A percentile compares a stretch with the other conserved stretches of the same genome.
These are phyloP conservation scores for Microctonus hyperodae DNA, from an alignment of 2,888 invertebrate species.

Conservation along the genomic window DNA sequence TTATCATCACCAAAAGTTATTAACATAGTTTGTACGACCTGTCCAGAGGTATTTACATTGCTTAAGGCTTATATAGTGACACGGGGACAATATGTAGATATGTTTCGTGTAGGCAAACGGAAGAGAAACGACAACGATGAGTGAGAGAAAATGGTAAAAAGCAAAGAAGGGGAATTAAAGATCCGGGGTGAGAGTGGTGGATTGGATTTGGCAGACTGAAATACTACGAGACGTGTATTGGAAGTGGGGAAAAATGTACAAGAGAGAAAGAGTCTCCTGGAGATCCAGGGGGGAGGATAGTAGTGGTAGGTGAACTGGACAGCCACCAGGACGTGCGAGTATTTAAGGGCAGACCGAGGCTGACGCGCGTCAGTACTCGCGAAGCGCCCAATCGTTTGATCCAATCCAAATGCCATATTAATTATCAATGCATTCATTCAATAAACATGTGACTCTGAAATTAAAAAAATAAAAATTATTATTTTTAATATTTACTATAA, in stretches of 20 bases:
- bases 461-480: too few relatives aligned
- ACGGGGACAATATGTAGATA: not conserved
- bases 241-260: slow-evolving; percentile 22
- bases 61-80: not conserved
- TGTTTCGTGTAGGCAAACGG: slow-evolving; percentile 3
- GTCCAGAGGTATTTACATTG: not conserved
- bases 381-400: slow-evolving; percentile 33
- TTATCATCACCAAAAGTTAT: not conserved
- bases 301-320: slow-evolving; percentile 53
- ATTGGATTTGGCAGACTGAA: slow-evolving; percentile 53
- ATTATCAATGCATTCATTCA: not conserved
- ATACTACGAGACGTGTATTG: slow-evolving; percentile 38
- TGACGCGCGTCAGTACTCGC: slow-evolving; percentile 53
- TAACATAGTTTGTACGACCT: not conserved
- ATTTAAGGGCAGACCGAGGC: slow-evolving; percentile 56
- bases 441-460: not conserved
- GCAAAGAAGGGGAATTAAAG: slow-evolving; percentile 42
- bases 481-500: too few relatives aligned
- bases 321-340: slow-evolving; percentile 47
- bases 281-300: slow-evolving; percentile 37
- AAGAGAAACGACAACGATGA: slow-evolving; percentile 1
- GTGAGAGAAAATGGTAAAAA: slow-evolving; percentile 9
- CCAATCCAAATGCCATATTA: slow-evolving; percentile 7
- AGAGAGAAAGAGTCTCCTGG: slow-evolving; percentile 22
- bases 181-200: slow-evolving; percentile 48